Conservation (phyloP, 2,797 vertebrate genomes). For the Sparidentex hasta region DNA sequence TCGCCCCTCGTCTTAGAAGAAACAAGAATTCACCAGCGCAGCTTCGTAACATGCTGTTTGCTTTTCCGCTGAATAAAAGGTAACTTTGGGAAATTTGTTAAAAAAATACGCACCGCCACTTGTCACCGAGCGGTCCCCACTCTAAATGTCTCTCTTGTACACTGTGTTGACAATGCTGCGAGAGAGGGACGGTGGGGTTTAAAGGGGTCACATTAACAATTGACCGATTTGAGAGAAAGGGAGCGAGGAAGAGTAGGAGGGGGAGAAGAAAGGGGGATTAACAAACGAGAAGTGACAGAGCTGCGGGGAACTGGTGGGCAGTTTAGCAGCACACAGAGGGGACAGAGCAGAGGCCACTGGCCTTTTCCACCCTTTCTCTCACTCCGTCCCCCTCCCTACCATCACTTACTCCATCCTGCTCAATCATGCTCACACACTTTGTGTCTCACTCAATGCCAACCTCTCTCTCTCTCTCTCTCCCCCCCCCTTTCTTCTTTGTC, state of each 20-base stretch:
- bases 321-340: constrained; percentile 79
- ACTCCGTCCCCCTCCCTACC: constrained; percentile 57
- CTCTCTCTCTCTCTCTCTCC: constrained; percentile 25
- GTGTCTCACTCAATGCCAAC: constrained; percentile 42
- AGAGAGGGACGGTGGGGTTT: constrained; percentile 70
- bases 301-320: constrained; percentile 80
- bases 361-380: constrained; percentile 78
- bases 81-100: background rate
- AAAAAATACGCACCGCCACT: constrained; percentile 16
- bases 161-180: constrained; percentile 66
- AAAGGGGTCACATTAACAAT: constrained; percentile 84
- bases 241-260: constrained; percentile 71
- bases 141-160: constrained; percentile 62
- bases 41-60: background rate
- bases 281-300: constrained; percentile 82
- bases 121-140: constrained; percentile 37
- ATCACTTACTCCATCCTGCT: constrained; percentile 48
- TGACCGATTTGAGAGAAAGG: constrained; percentile 77
- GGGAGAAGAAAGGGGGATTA: constrained; percentile 78
- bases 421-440: constrained; percentile 64
- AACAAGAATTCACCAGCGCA: background rate
- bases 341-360: constrained; percentile 79
- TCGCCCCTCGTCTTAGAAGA: background rate
- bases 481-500: constrained; percentile 24
- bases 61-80: background rate